Evolutionary conservation across 2,113 vertebrate genomes (phyloP).

Genomic region (Proteles cristata): DNA sequence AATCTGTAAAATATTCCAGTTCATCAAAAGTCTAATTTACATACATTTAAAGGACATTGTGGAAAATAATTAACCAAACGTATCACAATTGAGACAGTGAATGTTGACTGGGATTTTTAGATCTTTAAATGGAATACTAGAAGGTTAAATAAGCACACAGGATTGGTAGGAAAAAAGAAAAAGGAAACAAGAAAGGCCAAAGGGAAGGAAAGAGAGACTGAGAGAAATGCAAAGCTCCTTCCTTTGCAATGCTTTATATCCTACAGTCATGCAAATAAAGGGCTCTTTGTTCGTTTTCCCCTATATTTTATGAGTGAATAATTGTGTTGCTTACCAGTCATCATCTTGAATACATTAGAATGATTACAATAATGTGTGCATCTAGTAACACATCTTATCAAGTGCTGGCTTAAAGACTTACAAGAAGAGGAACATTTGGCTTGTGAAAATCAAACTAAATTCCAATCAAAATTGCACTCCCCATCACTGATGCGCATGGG

Average conservation of each 20-base stretch:
- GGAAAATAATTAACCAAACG: constrained; percentile 79
- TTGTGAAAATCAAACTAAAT: constrained; percentile 47
- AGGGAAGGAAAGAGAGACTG: neutral
- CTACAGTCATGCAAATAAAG: neutral
- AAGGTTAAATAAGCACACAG: constrained; percentile 70
- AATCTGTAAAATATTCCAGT: constrained; percentile 81
- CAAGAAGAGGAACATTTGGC: neutral
- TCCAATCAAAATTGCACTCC: neutral
- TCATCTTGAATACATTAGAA: constrained; percentile 2
- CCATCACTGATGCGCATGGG: neutral
- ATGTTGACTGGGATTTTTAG: constrained; percentile 76
- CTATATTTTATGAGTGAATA: neutral
- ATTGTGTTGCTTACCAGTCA: neutral
- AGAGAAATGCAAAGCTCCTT: neutral
- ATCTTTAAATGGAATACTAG: constrained; percentile 54
- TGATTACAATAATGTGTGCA: neutral
- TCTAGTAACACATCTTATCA: neutral
- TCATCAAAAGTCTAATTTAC: constrained; percentile 84
- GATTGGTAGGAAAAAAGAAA: neutral
- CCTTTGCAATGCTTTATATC: neutral
- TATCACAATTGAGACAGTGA: constrained; percentile 75
- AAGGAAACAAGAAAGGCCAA: neutral
- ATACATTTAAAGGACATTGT: constrained; percentile 81
- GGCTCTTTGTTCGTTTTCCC: neutral
- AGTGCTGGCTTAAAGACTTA: neutral